A percentile compares a stretch with the other conserved stretches of the same genome.
Conservation (phyloP, 2,113 vertebrate genomes). For the Leucosticte australis region DNA sequence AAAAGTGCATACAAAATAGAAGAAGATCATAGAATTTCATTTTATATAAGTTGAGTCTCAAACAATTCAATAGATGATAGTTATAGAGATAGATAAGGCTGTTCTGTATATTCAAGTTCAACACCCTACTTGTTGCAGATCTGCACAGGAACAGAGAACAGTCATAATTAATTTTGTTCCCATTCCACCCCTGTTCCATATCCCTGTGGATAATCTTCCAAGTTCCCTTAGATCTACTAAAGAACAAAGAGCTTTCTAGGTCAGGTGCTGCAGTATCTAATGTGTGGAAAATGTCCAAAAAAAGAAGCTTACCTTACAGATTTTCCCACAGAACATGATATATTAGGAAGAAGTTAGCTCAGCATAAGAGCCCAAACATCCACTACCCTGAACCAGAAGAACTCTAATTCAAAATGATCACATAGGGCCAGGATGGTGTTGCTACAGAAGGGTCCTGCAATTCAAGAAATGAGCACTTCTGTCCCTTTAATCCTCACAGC, state of each 20-base stretch:
- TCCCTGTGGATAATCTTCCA: background rate
- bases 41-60: background rate
- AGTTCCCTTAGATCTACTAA: background rate
- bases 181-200: background rate
- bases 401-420: background rate
- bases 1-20: background rate
- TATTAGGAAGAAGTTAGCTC: background rate
- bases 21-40: background rate
- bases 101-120: background rate
- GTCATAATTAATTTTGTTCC: background rate
- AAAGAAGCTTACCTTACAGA: background rate
- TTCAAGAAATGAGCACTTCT: background rate
- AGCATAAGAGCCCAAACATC: background rate
- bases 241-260: background rate
- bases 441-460: background rate
- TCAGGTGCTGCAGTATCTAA: background rate
- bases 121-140: background rate
- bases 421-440: background rate
- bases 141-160: background rate
- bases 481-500: background rate
- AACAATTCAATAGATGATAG: background rate
- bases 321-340: background rate
- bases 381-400: background rate
- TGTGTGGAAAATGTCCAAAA: background rate
- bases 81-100: background rate